Conservation (phyloP, 1,140 invertebrate species). For the Drosophila eugracilis region DNA sequence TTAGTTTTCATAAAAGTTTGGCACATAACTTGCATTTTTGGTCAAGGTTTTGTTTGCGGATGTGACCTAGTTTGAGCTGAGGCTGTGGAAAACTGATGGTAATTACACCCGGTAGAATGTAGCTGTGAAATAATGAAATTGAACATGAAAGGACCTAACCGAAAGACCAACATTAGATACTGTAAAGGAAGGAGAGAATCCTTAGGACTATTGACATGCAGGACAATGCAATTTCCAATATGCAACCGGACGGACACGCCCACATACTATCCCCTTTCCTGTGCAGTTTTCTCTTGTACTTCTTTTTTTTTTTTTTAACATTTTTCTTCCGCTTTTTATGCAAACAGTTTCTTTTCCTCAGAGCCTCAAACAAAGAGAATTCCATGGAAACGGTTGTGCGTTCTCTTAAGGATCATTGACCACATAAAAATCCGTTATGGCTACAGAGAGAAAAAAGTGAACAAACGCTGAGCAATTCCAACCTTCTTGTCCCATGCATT, state of each 20-base stretch:
- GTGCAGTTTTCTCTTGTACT: no score
- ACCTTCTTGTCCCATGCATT: slow-evolving; percentile 43
- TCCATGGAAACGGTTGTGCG: slow-evolving; percentile 43
- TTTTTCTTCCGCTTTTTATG: slow-evolving; percentile 28
- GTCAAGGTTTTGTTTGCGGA: slow-evolving; percentile 32
- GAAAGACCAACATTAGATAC: slow-evolving; percentile 7
- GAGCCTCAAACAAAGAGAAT: slow-evolving; percentile 49
- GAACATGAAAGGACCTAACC: slow-evolving; percentile 24
- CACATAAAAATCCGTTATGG: slow-evolving; percentile 79
- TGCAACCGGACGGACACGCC: slow-evolving; percentile 16
- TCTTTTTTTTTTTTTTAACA: slow-evolving; percentile 7
- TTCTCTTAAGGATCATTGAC: slow-evolving; percentile 72
- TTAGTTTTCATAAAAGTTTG: slow-evolving; percentile 31
- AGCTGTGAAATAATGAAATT: slow-evolving; percentile 17
- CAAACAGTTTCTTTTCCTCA: slow-evolving; percentile 36
- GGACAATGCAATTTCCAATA: slow-evolving; percentile 34
- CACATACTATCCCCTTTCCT: neutral
- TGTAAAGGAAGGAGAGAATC: neutral
- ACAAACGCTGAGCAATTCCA: slow-evolving; percentile 22
- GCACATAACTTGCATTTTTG: slow-evolving; percentile 32
- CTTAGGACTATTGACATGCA: slow-evolving; percentile 17
- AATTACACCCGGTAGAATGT: slow-evolving; percentile 20
- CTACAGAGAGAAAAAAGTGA: slow-evolving; percentile 26
- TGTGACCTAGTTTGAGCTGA: slow-evolving; percentile 37
- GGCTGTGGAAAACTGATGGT: slow-evolving; percentile 26